Evolutionary conservation across 2,797 vertebrate species (phyloP).

Genomic region (Phalanger gymnotis): DNA sequence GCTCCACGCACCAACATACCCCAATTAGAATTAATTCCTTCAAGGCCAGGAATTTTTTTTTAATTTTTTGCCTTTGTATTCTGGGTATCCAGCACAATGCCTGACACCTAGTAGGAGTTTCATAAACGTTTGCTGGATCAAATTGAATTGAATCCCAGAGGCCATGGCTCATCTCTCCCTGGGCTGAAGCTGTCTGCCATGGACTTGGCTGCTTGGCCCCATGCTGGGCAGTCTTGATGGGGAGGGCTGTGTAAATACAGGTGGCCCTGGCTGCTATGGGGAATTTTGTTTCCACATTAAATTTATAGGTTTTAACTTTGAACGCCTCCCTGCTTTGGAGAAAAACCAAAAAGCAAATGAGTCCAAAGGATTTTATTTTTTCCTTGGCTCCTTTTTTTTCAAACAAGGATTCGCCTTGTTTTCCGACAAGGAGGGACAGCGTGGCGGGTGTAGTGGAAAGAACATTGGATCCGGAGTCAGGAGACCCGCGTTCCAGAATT

Average conservation of each 20-base stretch:
- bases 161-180: slow-evolving; percentile 32
- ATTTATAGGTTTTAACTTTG: slow-evolving; percentile 33
- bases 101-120: background rate
- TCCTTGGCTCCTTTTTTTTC: background rate
- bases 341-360: slow-evolving; percentile 15
- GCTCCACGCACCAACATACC: background rate
- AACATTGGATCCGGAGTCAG: background rate
- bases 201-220: slow-evolving; percentile 50
- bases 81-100: background rate
- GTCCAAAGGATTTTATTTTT: slow-evolving; percentile 6
- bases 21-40: background rate
- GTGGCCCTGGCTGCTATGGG: slow-evolving; percentile 50
- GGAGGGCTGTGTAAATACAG: slow-evolving; percentile 48
- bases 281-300: slow-evolving; percentile 44
- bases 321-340: slow-evolving; percentile 29
- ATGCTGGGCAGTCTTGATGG: slow-evolving; percentile 40
- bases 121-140: background rate
- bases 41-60: background rate
- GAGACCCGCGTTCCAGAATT: background rate
- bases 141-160: slow-evolving; percentile 52
- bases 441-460: background rate
- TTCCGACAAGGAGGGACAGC: background rate
- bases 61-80: background rate
- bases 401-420: slow-evolving; percentile 3
- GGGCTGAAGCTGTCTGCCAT: slow-evolving; percentile 56